phyloP scores from a whole-genome alignment of 2,888 invertebrate genomes.

The Cephalotes varians region DNA sequence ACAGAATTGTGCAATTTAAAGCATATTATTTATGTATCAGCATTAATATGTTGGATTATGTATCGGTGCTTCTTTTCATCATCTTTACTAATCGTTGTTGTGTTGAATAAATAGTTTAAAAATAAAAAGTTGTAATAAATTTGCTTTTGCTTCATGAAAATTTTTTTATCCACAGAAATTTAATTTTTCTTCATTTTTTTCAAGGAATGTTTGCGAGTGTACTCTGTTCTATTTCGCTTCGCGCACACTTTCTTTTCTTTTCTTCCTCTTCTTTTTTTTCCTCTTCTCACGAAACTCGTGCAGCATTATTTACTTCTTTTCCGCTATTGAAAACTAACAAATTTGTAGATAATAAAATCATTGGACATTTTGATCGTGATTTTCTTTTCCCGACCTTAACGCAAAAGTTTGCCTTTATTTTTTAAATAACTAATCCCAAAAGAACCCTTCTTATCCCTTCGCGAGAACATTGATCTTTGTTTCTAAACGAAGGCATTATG shows the following conservation, averaged over 20 bases:
- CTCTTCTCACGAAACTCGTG: background rate
- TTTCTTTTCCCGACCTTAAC: background rate
- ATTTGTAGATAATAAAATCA: slow-evolving; percentile 1
- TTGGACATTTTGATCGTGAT: slow-evolving; percentile 5
- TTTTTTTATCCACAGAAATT: background rate
- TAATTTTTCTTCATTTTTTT: slow-evolving; percentile 13
- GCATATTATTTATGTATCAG: background rate
- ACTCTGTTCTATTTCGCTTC: slow-evolving; percentile 2
- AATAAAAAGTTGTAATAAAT: background rate
- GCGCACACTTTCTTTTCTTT: background rate
- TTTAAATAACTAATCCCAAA: background rate
- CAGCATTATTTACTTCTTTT: slow-evolving; percentile 2
- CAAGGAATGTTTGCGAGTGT: background rate
- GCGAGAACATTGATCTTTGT: slow-evolving; percentile 25
- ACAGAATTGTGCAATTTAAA: background rate
- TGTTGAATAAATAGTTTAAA: background rate
- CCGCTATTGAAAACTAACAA: background rate
- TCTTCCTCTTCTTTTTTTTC: background rate
- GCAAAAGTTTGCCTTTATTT: background rate
- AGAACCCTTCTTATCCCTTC: background rate
- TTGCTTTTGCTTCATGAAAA: background rate
- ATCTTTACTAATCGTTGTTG: background rate
- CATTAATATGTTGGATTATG: no score
- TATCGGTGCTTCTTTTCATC: background rate
- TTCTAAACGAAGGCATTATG: background rate